These are phyloP conservation scores for Malurus melanocephalus DNA, from an alignment of 2,113 vertebrate genomes.

Conservation along the genomic window DNA sequence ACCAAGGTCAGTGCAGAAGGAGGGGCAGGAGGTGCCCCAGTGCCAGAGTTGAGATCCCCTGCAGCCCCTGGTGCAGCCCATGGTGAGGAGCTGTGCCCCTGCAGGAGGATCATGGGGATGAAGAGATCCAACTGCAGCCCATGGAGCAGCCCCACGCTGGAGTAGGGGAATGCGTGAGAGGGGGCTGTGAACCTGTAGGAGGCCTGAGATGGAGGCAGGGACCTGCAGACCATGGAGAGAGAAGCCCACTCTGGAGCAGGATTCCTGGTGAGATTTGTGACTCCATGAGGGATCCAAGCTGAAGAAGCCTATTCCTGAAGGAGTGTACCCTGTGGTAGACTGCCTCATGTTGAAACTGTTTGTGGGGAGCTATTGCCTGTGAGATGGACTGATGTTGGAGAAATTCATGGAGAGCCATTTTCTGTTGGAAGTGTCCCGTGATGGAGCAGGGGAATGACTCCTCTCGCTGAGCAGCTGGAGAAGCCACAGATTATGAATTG, in stretches of 20 bases:
- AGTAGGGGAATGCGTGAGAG: neutral
- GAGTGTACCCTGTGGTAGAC: no score
- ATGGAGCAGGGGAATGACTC: neutral
- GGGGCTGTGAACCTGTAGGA: neutral
- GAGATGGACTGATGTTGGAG: neutral
- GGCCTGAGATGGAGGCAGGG: neutral
- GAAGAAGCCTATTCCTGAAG: neutral
- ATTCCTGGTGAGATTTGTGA: neutral
- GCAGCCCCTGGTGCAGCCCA: neutral
- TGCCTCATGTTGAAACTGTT: neutral
- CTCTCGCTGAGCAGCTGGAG: fast-evolving
- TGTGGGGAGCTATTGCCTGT: fast-evolving
- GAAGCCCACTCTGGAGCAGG: neutral
- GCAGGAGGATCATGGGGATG: fast-evolving
- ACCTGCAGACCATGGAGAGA: fast-evolving
- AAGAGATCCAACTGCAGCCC: neutral
- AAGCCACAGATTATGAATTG: neutral
- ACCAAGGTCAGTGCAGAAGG: neutral
- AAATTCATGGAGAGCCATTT: neutral
- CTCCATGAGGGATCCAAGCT: fast-evolving
- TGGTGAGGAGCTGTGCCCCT: neutral
- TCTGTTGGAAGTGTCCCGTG: neutral
- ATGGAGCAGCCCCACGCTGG: fast-evolving
- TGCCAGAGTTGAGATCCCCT: neutral
- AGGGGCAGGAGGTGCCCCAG: neutral